phyloP scores from a whole-genome alignment of 2,113 vertebrate genomes.

The Leptosomus discolor region DNA sequence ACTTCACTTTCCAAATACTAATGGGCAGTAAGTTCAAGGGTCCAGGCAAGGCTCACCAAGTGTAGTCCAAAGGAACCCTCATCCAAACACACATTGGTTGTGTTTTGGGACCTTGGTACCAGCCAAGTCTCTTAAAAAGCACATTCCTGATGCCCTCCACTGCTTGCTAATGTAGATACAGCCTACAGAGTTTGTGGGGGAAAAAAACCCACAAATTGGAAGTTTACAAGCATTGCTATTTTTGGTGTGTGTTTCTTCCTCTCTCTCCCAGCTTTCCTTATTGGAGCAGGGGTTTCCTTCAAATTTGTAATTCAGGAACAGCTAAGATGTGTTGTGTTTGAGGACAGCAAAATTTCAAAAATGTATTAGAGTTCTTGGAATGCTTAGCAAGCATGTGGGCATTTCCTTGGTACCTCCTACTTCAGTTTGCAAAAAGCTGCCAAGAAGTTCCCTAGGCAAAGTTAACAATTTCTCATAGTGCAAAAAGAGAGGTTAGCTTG shows the following conservation, averaged over 20 bases:
- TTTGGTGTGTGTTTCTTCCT: background rate
- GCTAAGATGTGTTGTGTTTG: background rate
- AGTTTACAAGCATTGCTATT: background rate
- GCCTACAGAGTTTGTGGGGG: fast-evolving
- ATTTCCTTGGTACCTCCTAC: background rate
- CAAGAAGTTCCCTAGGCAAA: background rate
- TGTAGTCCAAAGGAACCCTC: background rate
- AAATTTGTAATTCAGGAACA: background rate
- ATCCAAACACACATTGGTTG: background rate
- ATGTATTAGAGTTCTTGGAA: background rate
- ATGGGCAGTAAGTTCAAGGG: background rate
- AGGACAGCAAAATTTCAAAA: background rate
- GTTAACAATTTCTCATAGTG: background rate
- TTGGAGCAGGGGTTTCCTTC: background rate
- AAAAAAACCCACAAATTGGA: fast-evolving
- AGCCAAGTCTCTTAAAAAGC: background rate
- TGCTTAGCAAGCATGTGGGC: background rate
- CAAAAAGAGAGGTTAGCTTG: background rate
- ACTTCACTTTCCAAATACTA: background rate
- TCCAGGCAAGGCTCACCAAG: background rate
- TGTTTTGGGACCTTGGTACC: background rate
- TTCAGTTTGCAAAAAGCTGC: background rate
- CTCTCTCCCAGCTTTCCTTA: background rate
- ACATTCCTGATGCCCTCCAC: background rate
- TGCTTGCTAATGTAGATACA: background rate